These are phyloP conservation scores for Caprella mutica DNA, from an alignment of 2,888 invertebrate genomes.

Conservation along the genomic window DNA sequence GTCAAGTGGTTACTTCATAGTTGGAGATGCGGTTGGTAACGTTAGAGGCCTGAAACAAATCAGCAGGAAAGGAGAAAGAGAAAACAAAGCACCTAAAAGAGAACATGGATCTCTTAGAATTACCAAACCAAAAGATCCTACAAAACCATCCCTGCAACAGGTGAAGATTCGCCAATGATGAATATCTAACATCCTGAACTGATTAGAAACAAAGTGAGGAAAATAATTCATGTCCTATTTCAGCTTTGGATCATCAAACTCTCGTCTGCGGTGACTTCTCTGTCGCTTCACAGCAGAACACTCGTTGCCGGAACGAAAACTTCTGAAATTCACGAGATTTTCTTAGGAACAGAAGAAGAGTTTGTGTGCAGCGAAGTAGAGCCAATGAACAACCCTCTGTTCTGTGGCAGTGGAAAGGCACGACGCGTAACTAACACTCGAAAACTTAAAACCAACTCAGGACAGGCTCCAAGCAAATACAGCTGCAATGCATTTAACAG, in stretches of 20 bases:
- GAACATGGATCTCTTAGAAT: constrained; percentile 29
- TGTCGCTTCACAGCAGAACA: constrained; percentile 8
- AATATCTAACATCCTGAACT: background rate
- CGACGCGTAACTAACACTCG: too few relatives aligned
- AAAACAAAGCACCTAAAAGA: constrained; percentile 8
- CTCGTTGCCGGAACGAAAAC: constrained; percentile 16
- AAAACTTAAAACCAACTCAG: too few relatives aligned
- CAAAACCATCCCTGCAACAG: constrained; percentile 22
- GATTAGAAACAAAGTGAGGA: background rate
- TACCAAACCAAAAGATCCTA: constrained; percentile 28
- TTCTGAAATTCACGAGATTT: constrained; percentile 19
- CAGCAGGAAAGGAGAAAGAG: background rate
- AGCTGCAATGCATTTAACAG: too few relatives aligned
- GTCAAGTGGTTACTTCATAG: constrained; percentile 14
- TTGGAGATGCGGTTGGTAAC: constrained; percentile 21
- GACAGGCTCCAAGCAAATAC: too few relatives aligned
- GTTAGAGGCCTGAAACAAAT: constrained; percentile 20
- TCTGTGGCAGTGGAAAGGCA: too few relatives aligned
- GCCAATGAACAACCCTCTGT: background rate
- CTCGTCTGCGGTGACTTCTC: constrained; percentile 14
- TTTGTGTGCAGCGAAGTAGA: background rate
- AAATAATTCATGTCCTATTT: background rate
- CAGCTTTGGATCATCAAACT: constrained; percentile 19
- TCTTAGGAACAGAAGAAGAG: constrained; percentile 1
- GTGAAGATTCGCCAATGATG: background rate